Conservation (phyloP, 1,140 invertebrate genomes). For the Glossosoma conforme region DNA sequence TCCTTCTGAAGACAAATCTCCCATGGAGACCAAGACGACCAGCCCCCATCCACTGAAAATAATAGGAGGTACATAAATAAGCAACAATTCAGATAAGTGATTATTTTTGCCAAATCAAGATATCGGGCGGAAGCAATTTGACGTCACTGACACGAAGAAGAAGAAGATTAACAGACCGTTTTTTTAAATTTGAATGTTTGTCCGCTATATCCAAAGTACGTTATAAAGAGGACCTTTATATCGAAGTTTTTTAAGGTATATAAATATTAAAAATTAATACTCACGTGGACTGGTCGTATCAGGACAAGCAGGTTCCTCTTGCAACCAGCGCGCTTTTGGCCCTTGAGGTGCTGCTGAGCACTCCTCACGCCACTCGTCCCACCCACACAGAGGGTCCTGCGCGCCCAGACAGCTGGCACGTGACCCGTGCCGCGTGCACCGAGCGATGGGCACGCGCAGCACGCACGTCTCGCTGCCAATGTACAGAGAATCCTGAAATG, state of each 20-base stretch:
- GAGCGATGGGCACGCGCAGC: conserved; percentile 67
- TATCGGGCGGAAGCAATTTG: too few relatives aligned
- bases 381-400: conserved; percentile 91
- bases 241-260: too few relatives aligned
- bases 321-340: conserved; percentile 65
- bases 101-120: too few relatives aligned
- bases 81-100: too few relatives aligned
- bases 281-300: too few relatives aligned
- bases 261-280: too few relatives aligned
- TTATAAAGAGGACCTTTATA: too few relatives aligned
- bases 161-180: too few relatives aligned
- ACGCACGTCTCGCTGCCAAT: conserved; percentile 69
- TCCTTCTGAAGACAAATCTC: conserved; percentile 54
- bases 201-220: too few relatives aligned
- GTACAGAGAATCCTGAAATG: conserved; percentile 68
- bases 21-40: conserved; percentile 71
- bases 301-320: conserved; percentile 63
- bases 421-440: conserved; percentile 69
- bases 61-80: too few relatives aligned
- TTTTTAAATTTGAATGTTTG: too few relatives aligned
- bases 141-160: too few relatives aligned
- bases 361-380: conserved; percentile 69
- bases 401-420: conserved; percentile 72
- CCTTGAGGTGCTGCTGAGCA: conserved; percentile 65
- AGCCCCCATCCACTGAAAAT: conserved; percentile 65